A percentile compares a stretch with the other conserved stretches of the same genome.
These are phyloP conservation scores for Laticauda laticaudata DNA, from an alignment of 2,113 vertebrate genomes.

Conservation along the genomic window DNA sequence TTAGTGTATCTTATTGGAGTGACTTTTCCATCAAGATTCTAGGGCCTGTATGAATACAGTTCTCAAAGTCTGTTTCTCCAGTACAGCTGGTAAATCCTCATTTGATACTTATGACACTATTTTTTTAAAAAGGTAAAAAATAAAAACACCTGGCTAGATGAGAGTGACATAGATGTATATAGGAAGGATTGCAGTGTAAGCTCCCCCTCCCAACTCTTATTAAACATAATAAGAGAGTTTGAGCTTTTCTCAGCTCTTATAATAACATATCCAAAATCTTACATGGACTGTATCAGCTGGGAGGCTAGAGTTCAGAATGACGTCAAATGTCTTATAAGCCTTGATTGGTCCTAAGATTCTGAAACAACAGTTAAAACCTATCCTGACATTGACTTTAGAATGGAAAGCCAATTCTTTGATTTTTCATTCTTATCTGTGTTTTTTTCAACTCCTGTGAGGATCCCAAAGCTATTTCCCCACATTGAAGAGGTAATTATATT, in stretches of 20 bases:
- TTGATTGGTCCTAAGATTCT: constrained; percentile 56
- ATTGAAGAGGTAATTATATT: constrained; percentile 11
- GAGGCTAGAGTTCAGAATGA: constrained; percentile 48
- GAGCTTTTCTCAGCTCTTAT: constrained; percentile 49
- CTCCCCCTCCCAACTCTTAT: constrained; percentile 56
- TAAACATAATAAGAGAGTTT: constrained; percentile 64
- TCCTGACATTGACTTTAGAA: constrained; percentile 44
- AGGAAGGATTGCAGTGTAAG: constrained; percentile 36
- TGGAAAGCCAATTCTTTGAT: constrained; percentile 50
- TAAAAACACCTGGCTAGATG: not conserved
- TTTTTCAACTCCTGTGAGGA: not conserved
- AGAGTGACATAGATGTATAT: not conserved
- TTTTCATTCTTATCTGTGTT: constrained; percentile 40
- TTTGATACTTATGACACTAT: not conserved
- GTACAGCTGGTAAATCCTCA: not conserved
- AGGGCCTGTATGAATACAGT: not conserved
- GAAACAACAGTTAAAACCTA: constrained; percentile 58
- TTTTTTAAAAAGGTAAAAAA: constrained; percentile 22
- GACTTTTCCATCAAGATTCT: not conserved
- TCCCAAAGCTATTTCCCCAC: not conserved
- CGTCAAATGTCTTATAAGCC: constrained; percentile 49
- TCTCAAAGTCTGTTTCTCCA: not conserved
- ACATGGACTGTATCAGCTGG: constrained; percentile 33
- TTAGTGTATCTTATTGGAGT: not conserved
- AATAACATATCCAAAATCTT: constrained; percentile 60